Conservation (phyloP, 2,797 vertebrate species). For the Otus scops region DNA sequence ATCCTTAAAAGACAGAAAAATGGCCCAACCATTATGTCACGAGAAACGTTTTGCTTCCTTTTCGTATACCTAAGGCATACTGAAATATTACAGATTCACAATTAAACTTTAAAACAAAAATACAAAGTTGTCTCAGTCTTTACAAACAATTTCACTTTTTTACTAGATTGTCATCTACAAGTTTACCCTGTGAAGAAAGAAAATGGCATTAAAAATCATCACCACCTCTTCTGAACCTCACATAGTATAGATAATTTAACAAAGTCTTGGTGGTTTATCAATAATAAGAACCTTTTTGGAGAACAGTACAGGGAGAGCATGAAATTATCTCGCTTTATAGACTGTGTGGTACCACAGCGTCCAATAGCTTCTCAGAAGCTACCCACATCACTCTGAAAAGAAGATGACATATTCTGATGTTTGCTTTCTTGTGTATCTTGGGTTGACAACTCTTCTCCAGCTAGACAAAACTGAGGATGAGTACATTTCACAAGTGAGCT, state of each 20-base stretch:
- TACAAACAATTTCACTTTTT: not conserved
- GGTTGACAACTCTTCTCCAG: constrained; percentile 7
- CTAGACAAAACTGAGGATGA: constrained; percentile 3
- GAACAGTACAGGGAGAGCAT: not conserved
- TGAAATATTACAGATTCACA: not conserved
- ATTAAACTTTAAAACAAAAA: not conserved
- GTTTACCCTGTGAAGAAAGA: not conserved
- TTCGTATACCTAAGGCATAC: not conserved
- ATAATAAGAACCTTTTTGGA: not conserved
- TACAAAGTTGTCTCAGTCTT: not conserved
- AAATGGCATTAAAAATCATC: constrained; percentile 41
- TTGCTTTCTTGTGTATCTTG: not conserved
- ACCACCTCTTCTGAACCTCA: constrained; percentile 17
- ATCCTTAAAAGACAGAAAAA: not conserved
- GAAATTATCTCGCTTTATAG: not conserved
- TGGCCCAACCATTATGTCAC: not conserved
- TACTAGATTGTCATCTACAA: constrained; percentile 2
- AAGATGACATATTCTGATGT: not conserved
- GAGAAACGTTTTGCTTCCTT: not conserved
- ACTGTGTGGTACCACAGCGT: not conserved
- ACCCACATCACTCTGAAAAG: not conserved
- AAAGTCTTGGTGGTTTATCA: constrained; percentile 16
- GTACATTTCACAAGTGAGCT: not conserved
- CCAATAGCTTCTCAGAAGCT: not conserved
- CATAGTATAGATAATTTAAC: not conserved